These are phyloP conservation scores for Chanos chanos DNA, from an alignment of 2,797 vertebrate species.

Conservation along the genomic window DNA sequence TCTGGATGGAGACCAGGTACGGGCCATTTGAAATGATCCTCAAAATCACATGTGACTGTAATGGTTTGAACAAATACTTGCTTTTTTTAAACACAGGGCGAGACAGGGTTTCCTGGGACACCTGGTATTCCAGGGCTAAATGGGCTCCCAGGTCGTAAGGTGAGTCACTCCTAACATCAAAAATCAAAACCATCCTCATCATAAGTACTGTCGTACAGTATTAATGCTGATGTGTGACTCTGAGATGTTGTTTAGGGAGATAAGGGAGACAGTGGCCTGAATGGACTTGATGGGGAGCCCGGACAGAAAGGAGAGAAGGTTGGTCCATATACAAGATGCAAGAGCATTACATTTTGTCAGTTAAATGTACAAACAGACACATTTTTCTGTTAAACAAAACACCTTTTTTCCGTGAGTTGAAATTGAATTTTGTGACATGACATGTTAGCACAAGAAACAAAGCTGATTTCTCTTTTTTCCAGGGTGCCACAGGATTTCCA, in stretches of 20 bases:
- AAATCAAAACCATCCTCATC: background rate
- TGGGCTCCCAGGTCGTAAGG: conserved; percentile 75
- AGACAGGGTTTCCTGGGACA: conserved; percentile 69
- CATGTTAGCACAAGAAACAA: background rate
- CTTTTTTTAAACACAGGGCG: conserved; percentile 67
- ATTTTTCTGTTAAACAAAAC: too few species aligned
- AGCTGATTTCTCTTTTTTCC: background rate
- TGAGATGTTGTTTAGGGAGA: conserved; percentile 66
- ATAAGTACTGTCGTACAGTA: background rate
- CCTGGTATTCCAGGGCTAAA: conserved; percentile 71
- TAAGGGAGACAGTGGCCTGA: conserved; percentile 67
- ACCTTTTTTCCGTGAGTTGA: background rate
- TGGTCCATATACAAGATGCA: conserved; percentile 14
- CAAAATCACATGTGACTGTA: background rate
- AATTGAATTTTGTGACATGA: background rate
- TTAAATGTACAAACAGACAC: too few species aligned
- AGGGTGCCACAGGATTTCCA: conserved; percentile 79
- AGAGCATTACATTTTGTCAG: background rate
- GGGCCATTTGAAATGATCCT: background rate
- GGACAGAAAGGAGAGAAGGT: conserved; percentile 85
- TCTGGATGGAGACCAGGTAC: conserved; percentile 74
- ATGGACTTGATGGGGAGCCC: conserved; percentile 64
- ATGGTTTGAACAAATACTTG: background rate
- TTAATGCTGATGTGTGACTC: background rate
- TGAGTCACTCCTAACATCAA: conserved; percentile 35